Percentiles rank a stretch among this genome's conserved stretches.
Evolutionary conservation across 2,113 vertebrate species (phyloP).

Genomic region (Pica pica): DNA sequence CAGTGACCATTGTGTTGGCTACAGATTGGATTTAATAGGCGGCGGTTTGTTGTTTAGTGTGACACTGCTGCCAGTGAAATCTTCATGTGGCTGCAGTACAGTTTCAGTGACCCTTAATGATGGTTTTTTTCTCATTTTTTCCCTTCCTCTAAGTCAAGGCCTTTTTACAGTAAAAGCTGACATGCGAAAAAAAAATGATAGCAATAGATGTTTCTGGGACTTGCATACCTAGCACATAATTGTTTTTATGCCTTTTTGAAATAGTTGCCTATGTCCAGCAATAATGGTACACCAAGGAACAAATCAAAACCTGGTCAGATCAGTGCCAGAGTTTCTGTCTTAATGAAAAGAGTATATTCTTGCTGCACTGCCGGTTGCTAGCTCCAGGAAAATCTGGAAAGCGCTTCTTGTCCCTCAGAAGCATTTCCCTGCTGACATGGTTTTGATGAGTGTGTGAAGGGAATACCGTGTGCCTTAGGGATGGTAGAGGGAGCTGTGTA

Average conservation of each 20-base stretch:
- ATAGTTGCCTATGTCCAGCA: background rate
- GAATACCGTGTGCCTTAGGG: background rate
- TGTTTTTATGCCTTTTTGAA: background rate
- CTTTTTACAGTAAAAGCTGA: background rate
- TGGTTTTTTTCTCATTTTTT: rapidly evolving
- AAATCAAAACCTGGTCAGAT: conserved; percentile 3
- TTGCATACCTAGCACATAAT: background rate
- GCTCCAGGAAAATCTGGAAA: background rate
- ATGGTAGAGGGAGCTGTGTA: background rate
- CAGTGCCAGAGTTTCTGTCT: background rate
- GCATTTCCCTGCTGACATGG: conserved; percentile 4
- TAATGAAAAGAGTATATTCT: conserved; percentile 19
- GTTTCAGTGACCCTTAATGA: background rate
- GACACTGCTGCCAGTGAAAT: background rate
- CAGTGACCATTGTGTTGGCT: background rate
- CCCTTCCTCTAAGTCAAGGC: background rate
- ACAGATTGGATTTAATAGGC: background rate
- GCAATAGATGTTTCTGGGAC: background rate
- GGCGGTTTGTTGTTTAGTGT: background rate
- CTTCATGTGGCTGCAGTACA: background rate
- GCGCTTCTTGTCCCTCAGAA: background rate
- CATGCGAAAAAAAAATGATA: background rate
- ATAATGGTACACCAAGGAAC: background rate
- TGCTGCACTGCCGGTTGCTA: background rate
- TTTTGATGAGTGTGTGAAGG: background rate